Evolutionary conservation across 2,797 vertebrate genomes (phyloP).

Genomic region (Garrulus glandarius): DNA sequence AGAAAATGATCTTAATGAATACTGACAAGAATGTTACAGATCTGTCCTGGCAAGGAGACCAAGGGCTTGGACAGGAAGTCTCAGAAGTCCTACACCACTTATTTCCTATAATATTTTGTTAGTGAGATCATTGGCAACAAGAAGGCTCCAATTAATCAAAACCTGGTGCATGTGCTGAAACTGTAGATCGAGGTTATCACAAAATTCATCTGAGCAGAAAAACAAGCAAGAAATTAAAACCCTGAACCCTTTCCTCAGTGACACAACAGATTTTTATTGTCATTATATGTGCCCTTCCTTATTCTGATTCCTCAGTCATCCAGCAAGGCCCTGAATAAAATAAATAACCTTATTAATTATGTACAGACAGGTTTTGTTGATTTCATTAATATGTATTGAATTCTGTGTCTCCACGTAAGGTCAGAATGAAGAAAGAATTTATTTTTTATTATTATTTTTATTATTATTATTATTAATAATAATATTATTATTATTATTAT

Average conservation of each 20-base stretch:
- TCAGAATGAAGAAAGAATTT: neutral
- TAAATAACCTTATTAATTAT: constrained; percentile 2
- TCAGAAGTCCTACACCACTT: neutral
- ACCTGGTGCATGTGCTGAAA: neutral
- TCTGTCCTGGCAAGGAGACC: neutral
- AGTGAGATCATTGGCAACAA: neutral
- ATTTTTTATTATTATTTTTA: neutral
- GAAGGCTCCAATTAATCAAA: neutral
- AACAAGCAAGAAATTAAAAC: neutral
- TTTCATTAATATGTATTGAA: neutral
- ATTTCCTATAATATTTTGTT: neutral
- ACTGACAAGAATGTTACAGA: neutral
- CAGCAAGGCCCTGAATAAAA: neutral
- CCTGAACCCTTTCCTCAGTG: neutral
- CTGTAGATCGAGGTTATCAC: neutral
- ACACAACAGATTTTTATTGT: neutral
- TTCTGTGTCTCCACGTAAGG: neutral
- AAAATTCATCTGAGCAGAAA: neutral
- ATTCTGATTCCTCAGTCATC: neutral
- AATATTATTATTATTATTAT: neutral
- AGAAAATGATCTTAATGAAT: neutral
- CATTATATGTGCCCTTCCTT: neutral
- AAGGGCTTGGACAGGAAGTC: neutral
- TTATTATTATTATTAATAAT: neutral
- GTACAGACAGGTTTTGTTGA: neutral